Evolutionary conservation across 2,797 vertebrate species (phyloP).

Genomic region (Epinephelus coioides): DNA sequence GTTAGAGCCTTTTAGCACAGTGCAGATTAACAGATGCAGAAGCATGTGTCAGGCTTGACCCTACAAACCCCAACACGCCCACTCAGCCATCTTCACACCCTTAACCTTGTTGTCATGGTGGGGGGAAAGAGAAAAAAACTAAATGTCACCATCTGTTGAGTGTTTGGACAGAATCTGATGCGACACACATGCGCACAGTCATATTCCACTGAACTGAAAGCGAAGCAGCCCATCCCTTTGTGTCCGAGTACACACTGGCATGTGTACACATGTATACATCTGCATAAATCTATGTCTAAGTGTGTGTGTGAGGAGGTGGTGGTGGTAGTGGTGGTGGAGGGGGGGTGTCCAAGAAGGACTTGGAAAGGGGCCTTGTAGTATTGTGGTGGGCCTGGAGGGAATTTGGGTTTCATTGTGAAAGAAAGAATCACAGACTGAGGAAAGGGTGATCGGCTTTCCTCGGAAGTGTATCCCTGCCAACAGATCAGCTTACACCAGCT

Average conservation of each 20-base stretch:
- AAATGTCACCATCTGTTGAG: constrained; percentile 78
- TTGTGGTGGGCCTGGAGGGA: constrained; percentile 51
- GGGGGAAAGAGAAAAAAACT: background rate
- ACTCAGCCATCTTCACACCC: constrained; percentile 57
- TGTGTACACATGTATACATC: constrained; percentile 27
- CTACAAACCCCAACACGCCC: constrained; percentile 44
- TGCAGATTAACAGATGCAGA: constrained; percentile 39
- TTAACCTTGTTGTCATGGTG: constrained; percentile 63
- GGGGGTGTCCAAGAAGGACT: constrained; percentile 31
- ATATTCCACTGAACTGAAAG: constrained; percentile 16
- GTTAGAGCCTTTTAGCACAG: background rate
- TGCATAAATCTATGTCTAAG: constrained; percentile 31
- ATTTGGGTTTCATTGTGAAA: constrained; percentile 60
- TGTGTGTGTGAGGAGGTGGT: background rate
- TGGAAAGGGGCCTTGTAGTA: constrained; percentile 52
- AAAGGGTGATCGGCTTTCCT: constrained; percentile 55
- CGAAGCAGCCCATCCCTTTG: constrained; percentile 16
- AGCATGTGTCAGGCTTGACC: constrained; percentile 56
- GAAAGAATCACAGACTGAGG: constrained; percentile 47
- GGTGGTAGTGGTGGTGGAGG: background rate
- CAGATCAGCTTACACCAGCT: constrained; percentile 59
- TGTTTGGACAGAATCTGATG: constrained; percentile 51
- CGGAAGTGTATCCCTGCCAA: constrained; percentile 47
- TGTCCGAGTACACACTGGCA: constrained; percentile 20
- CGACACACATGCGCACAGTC: constrained; percentile 31